These are phyloP conservation scores for Oplegnathus fasciatus DNA, from an alignment of 2,113 vertebrate genomes.

Conservation along the genomic window DNA sequence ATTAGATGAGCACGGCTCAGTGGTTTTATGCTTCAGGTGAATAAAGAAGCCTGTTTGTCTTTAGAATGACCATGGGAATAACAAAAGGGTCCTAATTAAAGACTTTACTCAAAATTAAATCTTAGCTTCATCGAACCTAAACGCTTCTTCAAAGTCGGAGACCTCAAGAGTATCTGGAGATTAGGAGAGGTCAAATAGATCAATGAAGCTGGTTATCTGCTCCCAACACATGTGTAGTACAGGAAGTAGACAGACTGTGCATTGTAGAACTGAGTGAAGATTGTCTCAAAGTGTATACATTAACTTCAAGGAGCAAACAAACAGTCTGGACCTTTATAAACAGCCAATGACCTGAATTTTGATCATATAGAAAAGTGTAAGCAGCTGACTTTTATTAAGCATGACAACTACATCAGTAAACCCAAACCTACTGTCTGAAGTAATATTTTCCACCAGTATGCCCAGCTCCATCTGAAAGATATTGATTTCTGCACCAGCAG, in stretches of 20 bases:
- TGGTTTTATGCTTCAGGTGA: neutral
- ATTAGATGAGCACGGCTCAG: neutral
- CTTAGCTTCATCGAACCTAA: conserved; percentile 16
- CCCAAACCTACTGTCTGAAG: conserved; percentile 15
- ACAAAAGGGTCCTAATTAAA: conserved; percentile 17
- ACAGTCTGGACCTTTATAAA: neutral
- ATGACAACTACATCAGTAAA: conserved; percentile 14
- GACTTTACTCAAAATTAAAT: conserved; percentile 1
- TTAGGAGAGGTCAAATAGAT: conserved; percentile 40
- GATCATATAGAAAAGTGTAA: neutral
- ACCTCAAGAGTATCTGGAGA: conserved; percentile 36
- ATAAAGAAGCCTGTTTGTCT: neutral
- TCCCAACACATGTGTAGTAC: neutral
- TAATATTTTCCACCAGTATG: conserved; percentile 38
- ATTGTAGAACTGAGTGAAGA: conserved; percentile 3
- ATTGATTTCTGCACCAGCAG: conserved; percentile 31
- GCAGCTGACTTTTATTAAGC: conserved; percentile 3
- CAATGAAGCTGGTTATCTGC: conserved; percentile 54
- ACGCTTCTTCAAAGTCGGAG: conserved; percentile 32
- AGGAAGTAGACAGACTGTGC: neutral
- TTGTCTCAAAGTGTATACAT: neutral
- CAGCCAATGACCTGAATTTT: neutral
- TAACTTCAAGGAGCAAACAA: conserved; percentile 5
- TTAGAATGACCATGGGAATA: neutral
- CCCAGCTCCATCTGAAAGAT: neutral